Conservation (phyloP, 2,113 vertebrate species). For the Diphyllodes magnificus region DNA sequence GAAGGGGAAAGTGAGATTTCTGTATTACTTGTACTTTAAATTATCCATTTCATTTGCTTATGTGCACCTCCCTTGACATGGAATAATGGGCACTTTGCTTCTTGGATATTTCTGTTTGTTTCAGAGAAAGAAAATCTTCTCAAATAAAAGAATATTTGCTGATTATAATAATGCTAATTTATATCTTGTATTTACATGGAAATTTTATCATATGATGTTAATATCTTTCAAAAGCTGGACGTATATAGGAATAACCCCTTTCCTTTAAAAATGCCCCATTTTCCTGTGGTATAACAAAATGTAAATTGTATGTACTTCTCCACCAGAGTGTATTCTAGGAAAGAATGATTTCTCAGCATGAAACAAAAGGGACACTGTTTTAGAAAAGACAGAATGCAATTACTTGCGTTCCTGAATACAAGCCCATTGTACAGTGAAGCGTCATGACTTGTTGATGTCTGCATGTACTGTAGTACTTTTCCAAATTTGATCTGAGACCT, state of each 20-base stretch:
- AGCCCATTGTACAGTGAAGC: neutral
- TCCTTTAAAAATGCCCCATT: neutral
- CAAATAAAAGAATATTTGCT: neutral
- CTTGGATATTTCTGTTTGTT: neutral
- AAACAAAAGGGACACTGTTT: neutral
- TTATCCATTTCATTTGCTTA: neutral
- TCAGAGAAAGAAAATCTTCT: neutral
- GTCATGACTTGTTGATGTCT: neutral
- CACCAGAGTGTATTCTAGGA: neutral
- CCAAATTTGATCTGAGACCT: neutral
- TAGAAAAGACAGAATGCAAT: neutral
- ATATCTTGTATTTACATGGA: neutral
- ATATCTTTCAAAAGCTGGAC: neutral
- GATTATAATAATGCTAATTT: neutral
- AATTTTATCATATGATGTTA: neutral
- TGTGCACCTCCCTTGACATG: neutral
- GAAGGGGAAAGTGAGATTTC: neutral
- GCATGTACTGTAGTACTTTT: neutral
- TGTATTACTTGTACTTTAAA: conserved; percentile 1
- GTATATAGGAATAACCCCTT: neutral
- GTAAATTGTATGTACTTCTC: neutral
- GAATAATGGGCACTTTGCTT: neutral
- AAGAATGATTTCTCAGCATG: neutral
- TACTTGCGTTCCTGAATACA: neutral
- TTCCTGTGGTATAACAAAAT: neutral